Conservation (phyloP, 2,797 vertebrate genomes). For the Rhinatrema bivittatum region DNA sequence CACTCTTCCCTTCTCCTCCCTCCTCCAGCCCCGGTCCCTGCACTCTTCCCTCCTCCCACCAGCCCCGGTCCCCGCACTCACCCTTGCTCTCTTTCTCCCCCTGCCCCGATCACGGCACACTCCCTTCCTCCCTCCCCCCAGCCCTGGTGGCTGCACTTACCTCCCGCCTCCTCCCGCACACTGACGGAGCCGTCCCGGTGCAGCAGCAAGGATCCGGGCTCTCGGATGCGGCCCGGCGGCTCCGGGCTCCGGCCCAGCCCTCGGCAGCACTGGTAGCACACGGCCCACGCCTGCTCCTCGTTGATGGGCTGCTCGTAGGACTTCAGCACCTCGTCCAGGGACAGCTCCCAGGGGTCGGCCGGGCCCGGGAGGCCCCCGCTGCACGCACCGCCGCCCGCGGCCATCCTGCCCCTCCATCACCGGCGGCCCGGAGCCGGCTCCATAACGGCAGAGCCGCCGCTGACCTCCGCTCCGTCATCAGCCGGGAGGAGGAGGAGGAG, state of each 20-base stretch:
- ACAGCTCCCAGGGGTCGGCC: conserved; percentile 69
- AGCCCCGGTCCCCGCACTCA: not conserved
- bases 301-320: conserved; percentile 90
- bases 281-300: conserved; percentile 93
- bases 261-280: conserved; percentile 86
- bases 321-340: conserved; percentile 85
- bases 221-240: conserved; percentile 11
- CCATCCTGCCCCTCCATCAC: conserved; percentile 63
- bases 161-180: not conserved
- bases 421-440: conserved; percentile 36
- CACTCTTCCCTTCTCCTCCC: too few relatives aligned
- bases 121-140: not conserved
- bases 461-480: conserved; percentile 10
- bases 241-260: conserved; percentile 37
- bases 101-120: too few relatives aligned
- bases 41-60: not conserved
- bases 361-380: conserved; percentile 43
- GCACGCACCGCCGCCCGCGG: conserved; percentile 49
- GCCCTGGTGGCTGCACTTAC: not conserved
- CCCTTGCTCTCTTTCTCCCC: not conserved
- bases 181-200: conserved; percentile 70
- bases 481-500: conserved; percentile 15
- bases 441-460: conserved; percentile 29
- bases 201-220: conserved; percentile 43
- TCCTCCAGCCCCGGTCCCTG: too few relatives aligned